Evolutionary conservation across 2,888 invertebrate species (phyloP).

Genomic region (Noctua janthina): DNA sequence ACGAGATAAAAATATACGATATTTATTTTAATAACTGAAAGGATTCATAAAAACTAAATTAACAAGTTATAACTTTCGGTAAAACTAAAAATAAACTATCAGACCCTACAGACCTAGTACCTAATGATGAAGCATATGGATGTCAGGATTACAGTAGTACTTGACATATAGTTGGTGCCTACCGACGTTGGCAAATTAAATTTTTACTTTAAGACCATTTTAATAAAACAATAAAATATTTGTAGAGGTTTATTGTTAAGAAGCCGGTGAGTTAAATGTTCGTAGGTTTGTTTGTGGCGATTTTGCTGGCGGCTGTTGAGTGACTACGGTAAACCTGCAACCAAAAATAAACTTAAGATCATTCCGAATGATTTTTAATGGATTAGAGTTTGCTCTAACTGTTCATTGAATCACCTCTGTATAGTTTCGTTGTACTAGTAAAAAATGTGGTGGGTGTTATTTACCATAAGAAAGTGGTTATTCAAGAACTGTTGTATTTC

Average conservation of each 20-base stretch:
- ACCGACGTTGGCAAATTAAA: no score
- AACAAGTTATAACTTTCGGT: no score
- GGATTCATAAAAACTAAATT: no score
- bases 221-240: not conserved
- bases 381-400: not conserved
- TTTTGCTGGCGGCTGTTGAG: constrained; percentile 10
- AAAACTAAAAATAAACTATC: no score
- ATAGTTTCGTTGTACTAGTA: not conserved
- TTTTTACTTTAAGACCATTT: no score
- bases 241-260: constrained; percentile 38
- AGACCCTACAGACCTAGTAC: no score
- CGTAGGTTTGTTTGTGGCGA: not conserved
- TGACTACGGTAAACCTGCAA: constrained; percentile 69
- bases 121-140: no score
- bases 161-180: no score
- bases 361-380: not conserved
- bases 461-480: constrained; percentile 84
- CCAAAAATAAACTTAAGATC: constrained; percentile 53
- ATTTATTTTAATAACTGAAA: no score
- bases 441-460: not conserved
- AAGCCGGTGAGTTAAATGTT: not conserved
- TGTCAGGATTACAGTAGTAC: no score
- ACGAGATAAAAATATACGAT: no score
- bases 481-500: constrained; percentile 98
- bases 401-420: not conserved